These are phyloP conservation scores for Arbacia lixula DNA, from an alignment of 53 echinoderm and acorn worm species.

Conservation along the genomic window DNA sequence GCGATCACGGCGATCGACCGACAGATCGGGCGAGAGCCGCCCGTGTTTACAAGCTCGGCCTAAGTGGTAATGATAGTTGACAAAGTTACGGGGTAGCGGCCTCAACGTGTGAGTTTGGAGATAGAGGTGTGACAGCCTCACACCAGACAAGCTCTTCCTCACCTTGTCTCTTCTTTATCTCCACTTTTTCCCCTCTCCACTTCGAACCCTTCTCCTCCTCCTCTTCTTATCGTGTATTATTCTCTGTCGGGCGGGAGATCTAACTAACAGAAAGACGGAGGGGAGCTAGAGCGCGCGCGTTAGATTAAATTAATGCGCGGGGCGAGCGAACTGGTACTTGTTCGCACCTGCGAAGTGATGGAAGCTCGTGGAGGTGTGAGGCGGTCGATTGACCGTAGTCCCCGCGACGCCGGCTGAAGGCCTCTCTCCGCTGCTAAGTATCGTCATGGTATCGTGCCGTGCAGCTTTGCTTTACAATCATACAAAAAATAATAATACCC, in stretches of 20 bases:
- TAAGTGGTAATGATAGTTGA: conserved; percentile 49
- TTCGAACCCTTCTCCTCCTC: not conserved
- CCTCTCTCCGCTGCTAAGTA: conserved; percentile 23
- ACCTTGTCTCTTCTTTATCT: not conserved
- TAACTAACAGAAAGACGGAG: no score
- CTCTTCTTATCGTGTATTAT: not conserved
- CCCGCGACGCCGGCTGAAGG: conserved; percentile 41
- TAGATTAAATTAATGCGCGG: conserved; percentile 54
- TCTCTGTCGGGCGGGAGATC: no score
- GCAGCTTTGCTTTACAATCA: no score
- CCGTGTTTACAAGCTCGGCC: no score
- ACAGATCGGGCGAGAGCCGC: no score
- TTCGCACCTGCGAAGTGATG: conserved; percentile 45
- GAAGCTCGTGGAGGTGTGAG: conserved; percentile 32
- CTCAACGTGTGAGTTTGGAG: conserved; percentile 21
- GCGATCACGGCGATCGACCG: no score
- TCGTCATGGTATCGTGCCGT: no score
- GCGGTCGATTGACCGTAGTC: conserved; percentile 45
- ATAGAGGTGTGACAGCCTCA: conserved; percentile 22
- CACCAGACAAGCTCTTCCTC: conserved; percentile 11
- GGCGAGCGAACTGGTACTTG: conserved; percentile 35
- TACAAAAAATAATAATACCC: no score
- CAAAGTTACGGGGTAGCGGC: conserved; percentile 47
- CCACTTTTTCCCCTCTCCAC: not conserved
- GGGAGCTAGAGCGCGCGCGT: not conserved